Evolutionary conservation across 2,797 vertebrate species (phyloP).

Genomic region (Macrochelys suwanniensis): DNA sequence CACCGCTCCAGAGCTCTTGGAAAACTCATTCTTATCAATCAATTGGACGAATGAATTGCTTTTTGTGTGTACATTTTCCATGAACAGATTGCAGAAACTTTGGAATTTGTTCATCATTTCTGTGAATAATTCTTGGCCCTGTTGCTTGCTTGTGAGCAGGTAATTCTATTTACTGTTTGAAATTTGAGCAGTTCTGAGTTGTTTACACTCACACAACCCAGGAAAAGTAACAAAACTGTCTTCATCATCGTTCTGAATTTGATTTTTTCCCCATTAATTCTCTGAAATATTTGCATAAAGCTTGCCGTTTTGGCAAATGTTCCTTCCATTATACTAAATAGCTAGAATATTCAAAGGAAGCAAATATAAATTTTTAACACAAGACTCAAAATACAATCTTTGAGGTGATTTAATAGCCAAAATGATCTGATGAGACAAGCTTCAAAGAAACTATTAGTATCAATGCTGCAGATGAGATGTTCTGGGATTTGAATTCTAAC

Average conservation of each 20-base stretch:
- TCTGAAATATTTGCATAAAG: neutral
- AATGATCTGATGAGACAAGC: neutral
- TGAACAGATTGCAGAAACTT: no score
- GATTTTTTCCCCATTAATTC: neutral
- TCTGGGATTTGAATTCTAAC: neutral
- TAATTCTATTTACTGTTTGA: no score
- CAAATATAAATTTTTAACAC: neutral
- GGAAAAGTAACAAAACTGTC: no score
- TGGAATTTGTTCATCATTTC: no score
- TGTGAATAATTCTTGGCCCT: no score
- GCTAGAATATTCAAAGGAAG: neutral
- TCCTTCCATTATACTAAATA: neutral
- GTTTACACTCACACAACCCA: no score
- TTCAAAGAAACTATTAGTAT: slow-evolving; percentile 12
- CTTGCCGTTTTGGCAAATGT: neutral
- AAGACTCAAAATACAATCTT: neutral
- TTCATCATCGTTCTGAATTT: neutral
- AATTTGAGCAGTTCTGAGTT: no score
- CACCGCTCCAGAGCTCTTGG: no score
- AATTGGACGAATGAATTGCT: no score
- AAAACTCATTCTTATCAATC: no score
- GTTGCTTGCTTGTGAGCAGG: no score
- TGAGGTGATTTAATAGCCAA: neutral
- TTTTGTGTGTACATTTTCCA: no score
- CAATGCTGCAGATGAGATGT: neutral